Evolutionary conservation across 2,888 invertebrate species (phyloP), one percentile per base, ranked within the genome.

Genomic region (Lithophane socia): DNA sequence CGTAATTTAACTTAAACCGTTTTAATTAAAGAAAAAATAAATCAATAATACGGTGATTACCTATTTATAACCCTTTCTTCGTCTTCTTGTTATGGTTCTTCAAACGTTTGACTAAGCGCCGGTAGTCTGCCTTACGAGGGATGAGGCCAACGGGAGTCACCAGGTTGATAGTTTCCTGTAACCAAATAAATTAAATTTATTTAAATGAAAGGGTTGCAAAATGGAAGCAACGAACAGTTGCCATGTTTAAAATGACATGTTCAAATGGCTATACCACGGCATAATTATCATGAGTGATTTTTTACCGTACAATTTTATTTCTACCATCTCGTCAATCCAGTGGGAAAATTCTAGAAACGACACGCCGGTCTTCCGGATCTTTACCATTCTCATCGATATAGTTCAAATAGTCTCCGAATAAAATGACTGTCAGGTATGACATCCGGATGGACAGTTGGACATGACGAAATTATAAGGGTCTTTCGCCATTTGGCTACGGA

Each of bases 121-220:
- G 61, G 24, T 71, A 73, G 54, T 80, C 68, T 16, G 18, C 66
- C 24, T 79, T 75, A 44, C 69, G 74, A 67, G 88, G 78, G 8
- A 91, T 73, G 5, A 90, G 70, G 2, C 91, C 91, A 9, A 91
- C 90, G 1, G 91, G 88, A 13, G 92, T 89, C 21, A 90, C 86
- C 13, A 91, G 79, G 7, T 79, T 73, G n/a, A 88, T 54, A 5
- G 76, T 77, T 1, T 87, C 84, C 92, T 92, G 86, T 9, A 60
- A 60, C 29, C 58, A 60, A 16, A 60, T 29, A 16, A 16, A 3
- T 8, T 7, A 52, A 9, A 42, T 42, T 21, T 13, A 56, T 12
- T 54, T 16, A 21, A 52, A 5, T n/a, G 12, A 12, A 56, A 56
- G n/a, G 56, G n/a, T 56, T n/a, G 12, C 12, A n/a, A n/a, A 12